A percentile compares a stretch with the other conserved stretches of the same genome.
These are phyloP conservation scores for Eugnorisma glareosa DNA, from an alignment of 2,888 invertebrate species.

Conservation along the genomic window DNA sequence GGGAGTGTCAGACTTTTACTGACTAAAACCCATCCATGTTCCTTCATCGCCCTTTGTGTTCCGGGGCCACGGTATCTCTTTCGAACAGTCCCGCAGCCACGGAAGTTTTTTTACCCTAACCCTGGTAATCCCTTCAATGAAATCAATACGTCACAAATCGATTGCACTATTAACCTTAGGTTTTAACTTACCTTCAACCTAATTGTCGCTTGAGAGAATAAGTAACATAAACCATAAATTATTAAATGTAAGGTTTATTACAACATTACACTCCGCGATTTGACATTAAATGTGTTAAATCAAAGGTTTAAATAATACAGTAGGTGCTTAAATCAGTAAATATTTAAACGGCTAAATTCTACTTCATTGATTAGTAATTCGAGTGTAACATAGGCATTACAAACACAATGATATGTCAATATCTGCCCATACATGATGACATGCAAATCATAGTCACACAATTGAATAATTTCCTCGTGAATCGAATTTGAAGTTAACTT, in stretches of 20 bases:
- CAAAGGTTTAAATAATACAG: neutral
- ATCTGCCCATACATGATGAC: neutral
- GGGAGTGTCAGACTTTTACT: no score
- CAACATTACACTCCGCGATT: neutral
- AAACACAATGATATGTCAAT: neutral
- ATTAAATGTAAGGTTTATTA: neutral
- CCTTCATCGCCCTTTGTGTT: no score
- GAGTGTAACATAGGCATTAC: neutral
- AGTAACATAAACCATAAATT: neutral
- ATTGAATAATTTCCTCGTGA: neutral
- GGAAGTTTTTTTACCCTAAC: neutral
- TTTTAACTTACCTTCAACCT: neutral
- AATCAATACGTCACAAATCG: neutral
- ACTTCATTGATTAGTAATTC: slow-evolving; percentile 11
- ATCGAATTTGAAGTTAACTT: neutral
- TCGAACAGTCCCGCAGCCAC: no score
- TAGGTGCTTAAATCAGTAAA: neutral
- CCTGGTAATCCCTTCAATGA: neutral
- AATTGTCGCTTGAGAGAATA: neutral
- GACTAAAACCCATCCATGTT: no score
- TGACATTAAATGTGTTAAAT: neutral
- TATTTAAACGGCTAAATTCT: neutral
- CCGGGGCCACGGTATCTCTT: no score
- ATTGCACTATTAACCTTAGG: neutral
- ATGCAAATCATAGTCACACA: slow-evolving; percentile 5